Evolutionary conservation across 2,797 vertebrate species (phyloP).

Genomic region (Rhynchotus rufescens): DNA sequence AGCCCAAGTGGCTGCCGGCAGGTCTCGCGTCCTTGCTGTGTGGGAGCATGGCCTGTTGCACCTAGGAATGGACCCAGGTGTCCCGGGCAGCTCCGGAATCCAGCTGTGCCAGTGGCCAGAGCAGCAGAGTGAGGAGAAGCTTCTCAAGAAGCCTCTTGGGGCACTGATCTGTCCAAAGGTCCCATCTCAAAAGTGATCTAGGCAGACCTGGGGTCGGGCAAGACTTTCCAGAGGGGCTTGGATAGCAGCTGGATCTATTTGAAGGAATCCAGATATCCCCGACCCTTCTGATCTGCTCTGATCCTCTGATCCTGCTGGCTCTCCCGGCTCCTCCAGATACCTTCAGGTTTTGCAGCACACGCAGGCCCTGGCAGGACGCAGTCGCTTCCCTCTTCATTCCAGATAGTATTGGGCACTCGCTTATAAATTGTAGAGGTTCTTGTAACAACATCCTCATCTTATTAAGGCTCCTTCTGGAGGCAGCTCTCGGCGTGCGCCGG

Average conservation of each 20-base stretch:
- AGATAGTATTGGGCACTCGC: not conserved
- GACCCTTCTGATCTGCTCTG: not conserved
- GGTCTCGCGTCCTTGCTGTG: not conserved
- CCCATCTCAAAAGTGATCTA: not conserved
- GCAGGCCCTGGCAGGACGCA: not conserved
- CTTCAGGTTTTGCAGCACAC: not conserved
- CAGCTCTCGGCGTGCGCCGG: not conserved
- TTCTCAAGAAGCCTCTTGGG: not conserved
- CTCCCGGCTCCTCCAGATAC: not conserved
- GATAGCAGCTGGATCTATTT: not conserved
- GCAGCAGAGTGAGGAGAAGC: not conserved
- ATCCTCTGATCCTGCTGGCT: not conserved
- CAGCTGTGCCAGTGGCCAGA: not conserved
- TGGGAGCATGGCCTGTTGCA: not conserved
- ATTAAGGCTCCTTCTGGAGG: rapidly evolving
- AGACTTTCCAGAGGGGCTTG: not conserved
- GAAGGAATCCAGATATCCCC: not conserved
- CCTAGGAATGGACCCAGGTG: not conserved
- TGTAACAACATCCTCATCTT: not conserved
- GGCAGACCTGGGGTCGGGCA: not conserved
- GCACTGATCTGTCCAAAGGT: not conserved
- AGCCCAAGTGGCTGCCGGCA: not conserved
- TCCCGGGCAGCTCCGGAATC: not conserved
- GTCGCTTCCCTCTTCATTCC: not conserved
- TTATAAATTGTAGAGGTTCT: not conserved